These are phyloP conservation scores for Pelagia noctiluca DNA, from an alignment of 30 jellyfish, hydroid and myxozoan genomes.

Conservation along the genomic window DNA sequence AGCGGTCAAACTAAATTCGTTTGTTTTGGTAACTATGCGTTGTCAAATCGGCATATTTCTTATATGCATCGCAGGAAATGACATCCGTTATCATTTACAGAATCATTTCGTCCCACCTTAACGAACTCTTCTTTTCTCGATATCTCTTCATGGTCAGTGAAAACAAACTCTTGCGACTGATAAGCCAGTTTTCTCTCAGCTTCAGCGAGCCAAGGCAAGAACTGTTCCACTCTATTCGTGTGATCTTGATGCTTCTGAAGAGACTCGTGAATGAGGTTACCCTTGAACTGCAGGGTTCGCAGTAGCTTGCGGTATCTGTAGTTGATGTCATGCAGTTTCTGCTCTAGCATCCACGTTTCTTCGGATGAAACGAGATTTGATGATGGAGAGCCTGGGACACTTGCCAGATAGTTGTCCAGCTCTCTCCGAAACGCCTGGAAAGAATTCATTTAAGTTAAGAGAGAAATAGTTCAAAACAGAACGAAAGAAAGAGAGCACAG, in stretches of 20 bases:
- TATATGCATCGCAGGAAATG: constrained; percentile 61
- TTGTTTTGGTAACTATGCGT: too few species aligned
- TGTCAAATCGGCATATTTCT: too few species aligned
- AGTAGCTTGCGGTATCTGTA: constrained; percentile 85
- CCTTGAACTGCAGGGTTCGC: constrained; percentile 87
- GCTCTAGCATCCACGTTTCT: constrained; percentile 97
- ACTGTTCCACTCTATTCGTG: constrained; percentile 74
- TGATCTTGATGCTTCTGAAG: constrained; percentile 91
- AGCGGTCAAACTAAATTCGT: too few species aligned
- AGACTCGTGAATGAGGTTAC: constrained; percentile 88
- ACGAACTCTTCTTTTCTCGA: constrained; percentile 59
- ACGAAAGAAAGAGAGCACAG: too few species aligned
- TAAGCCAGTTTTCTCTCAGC: constrained; percentile 93
- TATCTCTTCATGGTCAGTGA: constrained; percentile 57
- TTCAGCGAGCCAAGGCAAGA: constrained; percentile 97
- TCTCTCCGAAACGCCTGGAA: constrained; percentile 93
- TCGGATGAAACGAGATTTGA: constrained; percentile 81
- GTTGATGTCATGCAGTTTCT: constrained; percentile 90
- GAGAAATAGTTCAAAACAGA: too few species aligned
- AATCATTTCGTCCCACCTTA: too few species aligned
- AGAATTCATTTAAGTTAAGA: too few species aligned
- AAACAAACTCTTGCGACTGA: constrained; percentile 76
- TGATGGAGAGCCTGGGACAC: constrained; percentile 86
- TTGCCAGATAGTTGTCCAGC: constrained; percentile 87
- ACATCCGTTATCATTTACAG: constrained; percentile 12